Base-by-base conservation (phyloP, 2,797 vertebrate genomes). In the Helostoma temminkii region DNA sequence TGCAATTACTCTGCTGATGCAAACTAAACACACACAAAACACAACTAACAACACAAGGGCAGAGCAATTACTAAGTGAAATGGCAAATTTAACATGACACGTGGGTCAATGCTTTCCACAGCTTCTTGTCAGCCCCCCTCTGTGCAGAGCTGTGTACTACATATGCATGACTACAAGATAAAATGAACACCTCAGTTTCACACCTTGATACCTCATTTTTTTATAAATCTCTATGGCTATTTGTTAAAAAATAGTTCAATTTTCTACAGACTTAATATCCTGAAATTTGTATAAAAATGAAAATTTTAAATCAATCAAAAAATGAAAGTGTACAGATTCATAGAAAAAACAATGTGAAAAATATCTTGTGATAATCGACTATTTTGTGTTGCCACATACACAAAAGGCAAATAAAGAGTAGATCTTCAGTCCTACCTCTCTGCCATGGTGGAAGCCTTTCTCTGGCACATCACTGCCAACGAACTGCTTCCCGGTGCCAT, bases 401-500 rank as follows among this genome's bases (percentile, higher is more conserved):
- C 36, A 12, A 3, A 12, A 11, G 7, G 3, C n/a, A n/a, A 3
- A 36, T 14, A 12, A 36, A 3, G 34, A 39, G 37, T 18, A 16
- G 65, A 7, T 56, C 28, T 47, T 52, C 36, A 57, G 24, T 71
- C 76, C 92, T 93, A 98, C 97, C 96, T 95, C 93, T 82, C 91
- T 67, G 89, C 87, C 1, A 87, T 66, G 3, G 89, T 91, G 0
- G 88, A 93, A 72, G 81, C 90, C 64, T 94, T 96, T 74, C 95
- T 95, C 88, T 95, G 90, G 1, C 96, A 98, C 36, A 95, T 94
- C 89, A 98, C 88, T 0, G 94, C 94, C 80, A 97, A 92, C 0
- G 93, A 91, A 57, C 86, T 88, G 86, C 93, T 87, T 14, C 93
- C 93, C 0, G 94, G 95, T 46, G 95, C 93, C 0, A 97, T 94